These are phyloP conservation scores for Apotomis betuletana DNA, from an alignment of 2,888 invertebrate genomes.

Conservation along the genomic window DNA sequence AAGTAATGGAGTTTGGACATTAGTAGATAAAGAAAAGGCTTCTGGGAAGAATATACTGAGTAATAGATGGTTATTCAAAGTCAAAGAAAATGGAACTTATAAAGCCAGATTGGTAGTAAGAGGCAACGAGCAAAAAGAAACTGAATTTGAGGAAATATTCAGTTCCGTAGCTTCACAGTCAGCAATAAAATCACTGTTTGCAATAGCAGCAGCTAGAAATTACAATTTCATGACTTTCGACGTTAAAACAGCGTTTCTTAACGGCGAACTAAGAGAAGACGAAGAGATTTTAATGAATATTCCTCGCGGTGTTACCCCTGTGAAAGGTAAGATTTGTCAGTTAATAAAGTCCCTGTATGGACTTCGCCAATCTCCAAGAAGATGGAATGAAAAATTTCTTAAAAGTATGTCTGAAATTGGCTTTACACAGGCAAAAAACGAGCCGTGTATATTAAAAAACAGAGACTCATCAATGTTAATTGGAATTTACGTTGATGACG, in stretches of 20 bases:
- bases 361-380: conserved; percentile 3
- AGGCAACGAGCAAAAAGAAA: conserved; percentile 1
- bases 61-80: background rate
- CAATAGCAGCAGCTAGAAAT: background rate
- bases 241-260: conserved; percentile 9
- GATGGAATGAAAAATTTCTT: conserved; percentile 9
- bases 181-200: conserved; percentile 9
- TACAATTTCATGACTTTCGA: conserved; percentile 3
- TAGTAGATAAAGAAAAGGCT: conserved; percentile 2
- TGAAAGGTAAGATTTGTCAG: background rate
- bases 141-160: background rate
- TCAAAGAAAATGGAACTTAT: conserved; percentile 1
- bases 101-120: conserved; percentile 5
- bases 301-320: background rate
- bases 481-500: no score
- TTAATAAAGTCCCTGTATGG: conserved; percentile 2
- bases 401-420: no score
- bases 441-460: no score
- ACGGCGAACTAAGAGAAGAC: conserved; percentile 2
- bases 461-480: no score
- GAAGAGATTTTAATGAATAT: conserved; percentile 7
- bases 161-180: background rate
- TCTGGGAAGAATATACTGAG: background rate
- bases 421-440: no score
- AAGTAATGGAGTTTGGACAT: background rate